Conservation (phyloP, 2,888 invertebrate species). For the Drosophila fulvimacula region DNA sequence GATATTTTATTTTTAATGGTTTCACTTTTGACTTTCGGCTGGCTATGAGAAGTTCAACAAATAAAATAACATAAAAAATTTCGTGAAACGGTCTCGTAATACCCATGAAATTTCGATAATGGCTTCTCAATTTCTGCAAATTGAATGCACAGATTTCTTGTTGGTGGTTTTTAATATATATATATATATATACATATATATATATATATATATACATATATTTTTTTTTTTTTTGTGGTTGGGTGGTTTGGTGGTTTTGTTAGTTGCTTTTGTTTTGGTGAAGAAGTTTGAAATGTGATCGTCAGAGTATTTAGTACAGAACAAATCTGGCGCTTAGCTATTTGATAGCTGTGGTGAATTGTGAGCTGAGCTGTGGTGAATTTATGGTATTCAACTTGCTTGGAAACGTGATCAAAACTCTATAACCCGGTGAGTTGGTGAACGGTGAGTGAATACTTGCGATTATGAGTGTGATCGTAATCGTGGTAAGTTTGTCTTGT, state of each 20-base stretch:
- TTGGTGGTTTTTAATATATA: slow-evolving; percentile 40
- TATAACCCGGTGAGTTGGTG: slow-evolving; percentile 42
- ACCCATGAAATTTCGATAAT: slow-evolving; percentile 84
- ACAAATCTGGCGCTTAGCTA: slow-evolving; percentile 42
- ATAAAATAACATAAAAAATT: slow-evolving; percentile 35
- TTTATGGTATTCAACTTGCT: slow-evolving; percentile 51
- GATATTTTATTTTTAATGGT: slow-evolving; percentile 83
- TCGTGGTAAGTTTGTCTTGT: slow-evolving; percentile 34
- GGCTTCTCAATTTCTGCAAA: slow-evolving; percentile 61
- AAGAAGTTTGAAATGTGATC: slow-evolving; percentile 57
- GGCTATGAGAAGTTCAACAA: slow-evolving; percentile 52
- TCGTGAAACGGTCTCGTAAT: slow-evolving; percentile 53
- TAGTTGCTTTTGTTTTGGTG: slow-evolving; percentile 41
- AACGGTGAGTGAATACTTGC: slow-evolving; percentile 40
- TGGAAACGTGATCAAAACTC: slow-evolving; percentile 53
- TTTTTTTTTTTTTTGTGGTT: slow-evolving; percentile 35
- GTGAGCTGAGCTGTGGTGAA: slow-evolving; percentile 65
- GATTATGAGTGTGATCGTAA: slow-evolving; percentile 50
- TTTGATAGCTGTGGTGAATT: slow-evolving; percentile 65
- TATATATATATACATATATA: no score
- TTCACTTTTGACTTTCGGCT: slow-evolving; percentile 39
- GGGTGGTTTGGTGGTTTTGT: slow-evolving; percentile 40
- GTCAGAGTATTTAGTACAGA: slow-evolving; percentile 44
- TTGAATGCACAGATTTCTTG: slow-evolving; percentile 58
- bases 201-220: no score